Evolutionary conservation across 2,888 invertebrate species (phyloP), one percentile per base, ranked within the genome.

Genomic region (Lycia hirtaria): DNA sequence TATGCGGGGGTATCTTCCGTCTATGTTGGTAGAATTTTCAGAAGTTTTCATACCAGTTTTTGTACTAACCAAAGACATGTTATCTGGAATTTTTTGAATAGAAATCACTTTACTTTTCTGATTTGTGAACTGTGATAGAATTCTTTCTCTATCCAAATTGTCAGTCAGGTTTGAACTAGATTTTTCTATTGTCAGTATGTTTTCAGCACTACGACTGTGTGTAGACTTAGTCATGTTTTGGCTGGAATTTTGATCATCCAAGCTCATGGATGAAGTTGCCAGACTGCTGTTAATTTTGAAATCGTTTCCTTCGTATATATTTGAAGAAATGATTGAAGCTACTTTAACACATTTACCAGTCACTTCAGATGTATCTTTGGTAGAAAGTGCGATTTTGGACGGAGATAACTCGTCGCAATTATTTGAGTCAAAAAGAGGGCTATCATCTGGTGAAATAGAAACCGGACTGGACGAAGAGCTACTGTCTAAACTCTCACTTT

Each of bases 191-290:
- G 57, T 65, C 15, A 78, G 78, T 68, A 91, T 80, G 64, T 90
- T 86, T 67, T 91, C 91, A 44, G 82, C 88, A 56, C 90, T 91
- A 35, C 71, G 78, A 45, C 90, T 91, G 35, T 78, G 76, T 0
- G 75, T 64, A 0, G 80, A 76, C 56, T 82, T 81, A 41, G 78
- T 67, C 1, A 68, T 60, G 50, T 65, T 77, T 10, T 72, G 68
- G 20, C 61, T 60, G 28, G 65, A 45, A 12, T 62, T 71, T 15
- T 71, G 66, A 14, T 87, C 86, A 56, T 86, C 71, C 51, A 92
- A 72, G 60, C 89, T 90, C 10, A 77, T 64, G 0, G 85, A 82
- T 1, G 91, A 90, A 7, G 75, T 73, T n/a, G 83, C 74, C 2
- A 87, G 65, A 10, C 55, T 67, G 53, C 63, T 80, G 50, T 50